phyloP scores from a whole-genome alignment of 2,113 vertebrate species.

The Heteronetta atricapilla region DNA sequence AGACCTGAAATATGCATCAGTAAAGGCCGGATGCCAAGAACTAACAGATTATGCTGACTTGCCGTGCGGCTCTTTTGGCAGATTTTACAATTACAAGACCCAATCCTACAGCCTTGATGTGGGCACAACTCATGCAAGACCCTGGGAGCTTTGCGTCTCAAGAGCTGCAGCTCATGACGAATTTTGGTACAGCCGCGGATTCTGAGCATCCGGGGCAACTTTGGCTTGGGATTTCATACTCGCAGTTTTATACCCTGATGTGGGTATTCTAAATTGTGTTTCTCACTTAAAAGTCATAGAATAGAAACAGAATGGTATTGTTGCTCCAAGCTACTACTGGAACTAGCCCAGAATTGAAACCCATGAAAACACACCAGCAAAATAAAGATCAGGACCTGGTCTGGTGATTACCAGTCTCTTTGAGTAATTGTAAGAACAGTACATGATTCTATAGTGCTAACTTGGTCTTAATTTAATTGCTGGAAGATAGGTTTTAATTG shows the following conservation, averaged over 20 bases:
- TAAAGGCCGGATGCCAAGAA: slow-evolving; percentile 22
- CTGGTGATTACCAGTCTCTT: not conserved
- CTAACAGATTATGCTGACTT: not conserved
- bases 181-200: not conserved
- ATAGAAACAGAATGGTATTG: not conserved
- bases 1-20: not conserved
- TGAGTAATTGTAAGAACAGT: not conserved
- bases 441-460: not conserved
- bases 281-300: not conserved
- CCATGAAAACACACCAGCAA: not conserved
- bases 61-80: not conserved
- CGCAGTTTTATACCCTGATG: not conserved
- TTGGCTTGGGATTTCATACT: not conserved
- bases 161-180: not conserved
- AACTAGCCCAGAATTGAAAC: not conserved
- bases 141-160: not conserved
- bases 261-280: not conserved
- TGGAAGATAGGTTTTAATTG: slow-evolving; percentile 7
- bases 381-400: not conserved
- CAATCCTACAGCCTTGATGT: not conserved
- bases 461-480: slow-evolving; percentile 2
- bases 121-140: not conserved
- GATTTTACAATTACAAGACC: not conserved
- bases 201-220: not conserved
- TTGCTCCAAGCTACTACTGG: not conserved